A percentile compares a stretch with the other conserved stretches of the same genome.
These are phyloP conservation scores for Aleadryas rufinucha DNA, from an alignment of 2,113 vertebrate genomes.

Conservation along the genomic window DNA sequence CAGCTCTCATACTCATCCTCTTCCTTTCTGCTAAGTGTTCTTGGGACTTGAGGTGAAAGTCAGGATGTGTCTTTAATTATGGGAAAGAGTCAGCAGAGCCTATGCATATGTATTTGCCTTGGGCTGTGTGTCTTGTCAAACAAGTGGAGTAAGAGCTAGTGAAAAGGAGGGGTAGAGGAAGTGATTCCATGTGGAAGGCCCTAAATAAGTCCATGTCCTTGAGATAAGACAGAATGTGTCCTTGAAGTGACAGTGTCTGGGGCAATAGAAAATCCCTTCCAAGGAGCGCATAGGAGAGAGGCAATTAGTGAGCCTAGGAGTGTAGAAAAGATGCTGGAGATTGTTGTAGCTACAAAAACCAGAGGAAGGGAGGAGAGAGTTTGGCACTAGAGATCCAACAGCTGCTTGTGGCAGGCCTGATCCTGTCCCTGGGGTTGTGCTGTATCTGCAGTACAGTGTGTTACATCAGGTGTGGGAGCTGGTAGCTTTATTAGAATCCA, in stretches of 20 bases:
- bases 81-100: neutral
- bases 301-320: neutral
- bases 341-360: neutral
- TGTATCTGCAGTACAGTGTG: neutral
- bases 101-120: neutral
- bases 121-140: neutral
- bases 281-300: neutral
- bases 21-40: neutral
- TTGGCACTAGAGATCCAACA: neutral
- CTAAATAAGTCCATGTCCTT: neutral
- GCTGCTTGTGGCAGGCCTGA: neutral
- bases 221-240: neutral
- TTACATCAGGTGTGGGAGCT: neutral
- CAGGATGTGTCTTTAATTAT: neutral
- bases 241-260: neutral
- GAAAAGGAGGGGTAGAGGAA: neutral
- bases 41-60: neutral
- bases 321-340: neutral
- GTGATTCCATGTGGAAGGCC: neutral
- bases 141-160: neutral
- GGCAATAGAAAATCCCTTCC: neutral
- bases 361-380: neutral
- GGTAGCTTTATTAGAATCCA: neutral
- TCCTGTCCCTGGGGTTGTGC: neutral
- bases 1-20: neutral